Percentiles rank a stretch among this genome's conserved stretches.
Conservation (phyloP, 2,113 vertebrate species). For the Melanerpes formicivorus region DNA sequence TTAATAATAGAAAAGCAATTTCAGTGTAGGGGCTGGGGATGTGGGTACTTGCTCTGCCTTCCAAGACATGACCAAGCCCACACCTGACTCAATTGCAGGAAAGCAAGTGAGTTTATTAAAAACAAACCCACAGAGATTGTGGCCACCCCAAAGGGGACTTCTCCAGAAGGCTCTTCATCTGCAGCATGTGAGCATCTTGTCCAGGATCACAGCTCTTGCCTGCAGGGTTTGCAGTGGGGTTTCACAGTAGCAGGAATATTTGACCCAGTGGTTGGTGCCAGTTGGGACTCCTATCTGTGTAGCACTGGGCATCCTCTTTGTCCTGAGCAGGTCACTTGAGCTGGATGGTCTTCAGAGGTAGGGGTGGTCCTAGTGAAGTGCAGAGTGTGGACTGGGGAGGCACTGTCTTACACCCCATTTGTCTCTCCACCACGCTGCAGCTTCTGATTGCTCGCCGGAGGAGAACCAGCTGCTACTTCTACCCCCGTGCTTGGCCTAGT, state of each 20-base stretch:
- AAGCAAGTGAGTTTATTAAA: background rate
- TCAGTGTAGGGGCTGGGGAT: rapidly evolving
- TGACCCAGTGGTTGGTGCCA: rapidly evolving
- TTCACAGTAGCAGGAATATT: background rate
- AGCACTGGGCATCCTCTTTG: background rate
- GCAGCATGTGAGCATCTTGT: background rate
- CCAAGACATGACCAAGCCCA: background rate
- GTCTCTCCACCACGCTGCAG: background rate
- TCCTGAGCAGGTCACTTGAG: background rate
- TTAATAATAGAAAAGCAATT: background rate
- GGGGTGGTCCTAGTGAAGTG: background rate
- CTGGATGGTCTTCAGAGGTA: background rate
- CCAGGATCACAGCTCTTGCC: background rate
- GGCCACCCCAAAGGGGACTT: background rate
- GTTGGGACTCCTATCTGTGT: rapidly evolving
- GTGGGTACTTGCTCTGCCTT: rapidly evolving
- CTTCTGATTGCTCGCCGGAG: constrained; percentile 67
- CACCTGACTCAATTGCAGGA: rapidly evolving
- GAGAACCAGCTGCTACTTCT: constrained; percentile 64
- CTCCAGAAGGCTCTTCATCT: background rate
- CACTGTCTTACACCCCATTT: rapidly evolving
- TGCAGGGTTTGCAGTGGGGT: background rate
- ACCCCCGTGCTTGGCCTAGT: constrained; percentile 63
- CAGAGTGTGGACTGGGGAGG: background rate
- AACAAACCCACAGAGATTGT: background rate